phyloP scores from a whole-genome alignment of 2,797 vertebrate genomes.

The Sebastes dallii region DNA sequence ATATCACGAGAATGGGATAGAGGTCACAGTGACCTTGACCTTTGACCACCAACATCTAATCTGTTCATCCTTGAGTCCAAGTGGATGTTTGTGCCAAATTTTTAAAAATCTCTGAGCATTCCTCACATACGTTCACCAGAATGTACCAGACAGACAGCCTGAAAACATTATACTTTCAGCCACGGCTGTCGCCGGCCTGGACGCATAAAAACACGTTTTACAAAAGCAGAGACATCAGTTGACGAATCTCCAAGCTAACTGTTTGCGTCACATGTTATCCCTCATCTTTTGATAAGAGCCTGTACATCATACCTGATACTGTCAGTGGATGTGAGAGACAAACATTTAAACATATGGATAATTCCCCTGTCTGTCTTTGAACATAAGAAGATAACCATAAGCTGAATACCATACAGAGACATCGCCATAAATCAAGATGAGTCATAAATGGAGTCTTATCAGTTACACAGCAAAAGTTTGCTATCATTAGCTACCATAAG shows the following conservation, averaged over 20 bases:
- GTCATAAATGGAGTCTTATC: background rate
- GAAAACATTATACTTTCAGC: no score
- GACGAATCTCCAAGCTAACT: background rate
- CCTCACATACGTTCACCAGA: no score
- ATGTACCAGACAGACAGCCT: no score
- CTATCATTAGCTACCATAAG: background rate
- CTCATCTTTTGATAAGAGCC: conserved; percentile 2
- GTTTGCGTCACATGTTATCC: background rate
- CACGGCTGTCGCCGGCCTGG: no score
- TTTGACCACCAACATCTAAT: no score
- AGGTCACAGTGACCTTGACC: no score
- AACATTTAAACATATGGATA: conserved; percentile 45
- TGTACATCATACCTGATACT: conserved; percentile 3
- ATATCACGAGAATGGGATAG: no score
- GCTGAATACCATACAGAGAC: background rate
- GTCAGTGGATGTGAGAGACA: background rate
- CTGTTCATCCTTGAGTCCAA: no score
- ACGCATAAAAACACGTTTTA: background rate
- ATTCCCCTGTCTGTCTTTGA: conserved; percentile 26
- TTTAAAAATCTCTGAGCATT: no score
- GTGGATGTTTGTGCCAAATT: no score
- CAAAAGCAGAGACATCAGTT: background rate
- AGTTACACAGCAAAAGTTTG: background rate
- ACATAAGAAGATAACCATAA: background rate
- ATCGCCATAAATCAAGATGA: background rate